These are phyloP conservation scores for Belgica antarctica DNA, from an alignment of 2,888 invertebrate genomes.

Conservation along the genomic window DNA sequence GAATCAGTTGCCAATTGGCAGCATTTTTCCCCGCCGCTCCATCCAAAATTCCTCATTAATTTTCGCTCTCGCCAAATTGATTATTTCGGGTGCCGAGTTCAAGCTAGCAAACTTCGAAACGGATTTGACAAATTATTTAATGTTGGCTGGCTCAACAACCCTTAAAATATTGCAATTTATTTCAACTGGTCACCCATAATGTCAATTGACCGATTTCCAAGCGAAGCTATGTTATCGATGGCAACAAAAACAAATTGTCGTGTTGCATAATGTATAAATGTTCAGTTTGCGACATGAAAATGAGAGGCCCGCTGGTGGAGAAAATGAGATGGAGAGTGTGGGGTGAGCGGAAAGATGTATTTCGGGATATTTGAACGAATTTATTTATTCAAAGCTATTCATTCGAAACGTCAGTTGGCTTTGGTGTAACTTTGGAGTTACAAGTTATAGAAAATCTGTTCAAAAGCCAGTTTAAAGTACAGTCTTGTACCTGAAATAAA, in stretches of 20 bases:
- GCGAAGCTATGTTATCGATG: not conserved
- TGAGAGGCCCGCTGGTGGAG: not conserved
- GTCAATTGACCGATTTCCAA: not conserved
- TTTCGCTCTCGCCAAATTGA: conserved; percentile 4
- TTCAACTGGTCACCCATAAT: not conserved
- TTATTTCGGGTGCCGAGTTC: too few species aligned
- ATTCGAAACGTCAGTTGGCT: too few species aligned
- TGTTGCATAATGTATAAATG: not conserved
- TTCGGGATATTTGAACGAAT: too few species aligned
- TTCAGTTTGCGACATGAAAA: not conserved
- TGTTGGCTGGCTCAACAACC: not conserved
- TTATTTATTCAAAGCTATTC: not conserved
- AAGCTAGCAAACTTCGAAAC: too few species aligned
- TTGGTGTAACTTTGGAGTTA: too few species aligned
- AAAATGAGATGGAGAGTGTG: not conserved
- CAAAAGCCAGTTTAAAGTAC: too few species aligned
- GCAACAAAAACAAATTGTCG: not conserved
- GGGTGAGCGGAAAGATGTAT: not conserved
- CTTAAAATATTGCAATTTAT: not conserved
- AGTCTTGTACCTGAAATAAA: too few species aligned
- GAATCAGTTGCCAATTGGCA: not conserved
- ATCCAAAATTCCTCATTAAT: not conserved
- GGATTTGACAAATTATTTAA: too few species aligned
- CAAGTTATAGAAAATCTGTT: too few species aligned
- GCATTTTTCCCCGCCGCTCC: not conserved